Percentiles rank a stretch among this genome's conserved stretches.
phyloP scores from a whole-genome alignment of 35 echinoderm and acorn worm genomes.

The Hemicentrotus pulcherrimus region DNA sequence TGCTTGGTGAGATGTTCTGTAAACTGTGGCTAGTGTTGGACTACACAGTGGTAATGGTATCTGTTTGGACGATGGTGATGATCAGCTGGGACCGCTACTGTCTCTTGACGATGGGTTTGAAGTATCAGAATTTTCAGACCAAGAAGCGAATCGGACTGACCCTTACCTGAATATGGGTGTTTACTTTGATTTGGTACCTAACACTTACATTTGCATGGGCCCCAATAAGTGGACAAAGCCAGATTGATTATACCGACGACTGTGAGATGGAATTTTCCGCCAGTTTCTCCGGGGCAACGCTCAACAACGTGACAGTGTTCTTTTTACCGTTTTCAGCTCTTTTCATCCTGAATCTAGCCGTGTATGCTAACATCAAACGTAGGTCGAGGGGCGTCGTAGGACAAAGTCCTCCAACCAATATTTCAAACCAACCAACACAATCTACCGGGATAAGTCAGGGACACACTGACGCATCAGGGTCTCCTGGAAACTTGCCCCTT shows the following conservation, averaged over 20 bases:
- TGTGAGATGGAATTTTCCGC: slow-evolving; percentile 58
- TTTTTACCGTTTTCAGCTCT: slow-evolving; percentile 54
- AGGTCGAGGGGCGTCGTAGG: neutral
- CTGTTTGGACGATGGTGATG: slow-evolving; percentile 45
- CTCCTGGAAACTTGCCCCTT: neutral
- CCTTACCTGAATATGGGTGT: neutral
- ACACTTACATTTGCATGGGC: neutral
- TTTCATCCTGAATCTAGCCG: slow-evolving; percentile 16
- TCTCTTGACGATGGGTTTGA: slow-evolving; percentile 47
- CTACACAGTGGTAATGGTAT: neutral
- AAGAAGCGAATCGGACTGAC: slow-evolving; percentile 23
- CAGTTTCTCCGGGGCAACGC: slow-evolving; percentile 14
- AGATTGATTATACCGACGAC: slow-evolving; percentile 48
- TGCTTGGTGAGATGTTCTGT: slow-evolving; percentile 59
- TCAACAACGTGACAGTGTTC: slow-evolving; percentile 43
- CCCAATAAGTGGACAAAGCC: neutral
- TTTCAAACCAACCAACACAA: neutral
- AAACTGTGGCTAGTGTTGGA: slow-evolving; percentile 62
- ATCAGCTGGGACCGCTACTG: slow-evolving; percentile 65
- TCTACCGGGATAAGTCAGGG: neutral
- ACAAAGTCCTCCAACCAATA: neutral
- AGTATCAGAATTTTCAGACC: slow-evolving; percentile 49
- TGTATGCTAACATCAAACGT: slow-evolving; percentile 50
- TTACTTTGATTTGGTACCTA: neutral
- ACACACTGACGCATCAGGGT: neutral